These are phyloP conservation scores for Campoplex capitator DNA, from an alignment of 2,888 invertebrate species.

Conservation along the genomic window DNA sequence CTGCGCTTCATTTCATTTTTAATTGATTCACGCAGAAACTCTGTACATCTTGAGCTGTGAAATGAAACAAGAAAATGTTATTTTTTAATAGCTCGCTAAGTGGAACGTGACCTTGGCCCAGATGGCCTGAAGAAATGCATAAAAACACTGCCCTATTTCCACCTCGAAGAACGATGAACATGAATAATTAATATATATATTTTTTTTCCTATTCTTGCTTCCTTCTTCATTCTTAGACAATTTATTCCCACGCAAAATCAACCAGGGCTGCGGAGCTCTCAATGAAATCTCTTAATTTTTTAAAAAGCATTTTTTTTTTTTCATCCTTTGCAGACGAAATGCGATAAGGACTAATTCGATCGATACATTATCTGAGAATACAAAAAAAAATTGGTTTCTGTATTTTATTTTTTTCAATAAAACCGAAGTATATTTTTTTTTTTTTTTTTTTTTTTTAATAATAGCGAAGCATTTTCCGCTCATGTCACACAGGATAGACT, in stretches of 20 bases:
- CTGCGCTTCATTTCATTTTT: neutral
- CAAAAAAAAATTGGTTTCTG: neutral
- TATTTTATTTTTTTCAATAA: neutral
- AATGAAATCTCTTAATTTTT: neutral
- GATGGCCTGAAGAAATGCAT: neutral
- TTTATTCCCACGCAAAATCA: neutral
- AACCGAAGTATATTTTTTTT: neutral
- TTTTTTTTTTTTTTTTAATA: neutral
- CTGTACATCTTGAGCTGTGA: neutral
- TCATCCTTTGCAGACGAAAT: neutral
- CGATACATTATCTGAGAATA: neutral
- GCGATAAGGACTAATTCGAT: neutral
- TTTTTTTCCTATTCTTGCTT: neutral
- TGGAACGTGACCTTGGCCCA: neutral
- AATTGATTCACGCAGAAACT: neutral
- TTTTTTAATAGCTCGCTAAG: slow-evolving; percentile 6
- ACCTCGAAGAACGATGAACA: neutral
- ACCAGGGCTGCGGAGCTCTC: neutral
- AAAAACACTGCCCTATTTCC: neutral
- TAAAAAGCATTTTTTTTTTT: no score
- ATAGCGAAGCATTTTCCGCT: neutral
- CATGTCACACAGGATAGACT: neutral
- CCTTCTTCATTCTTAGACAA: neutral
- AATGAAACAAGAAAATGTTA: neutral
- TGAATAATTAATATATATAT: neutral